A percentile compares a stretch with the other conserved stretches of the same genome.
Evolutionary conservation across 2,113 vertebrate genomes (phyloP).

Genomic region (Anhinga rufa): DNA sequence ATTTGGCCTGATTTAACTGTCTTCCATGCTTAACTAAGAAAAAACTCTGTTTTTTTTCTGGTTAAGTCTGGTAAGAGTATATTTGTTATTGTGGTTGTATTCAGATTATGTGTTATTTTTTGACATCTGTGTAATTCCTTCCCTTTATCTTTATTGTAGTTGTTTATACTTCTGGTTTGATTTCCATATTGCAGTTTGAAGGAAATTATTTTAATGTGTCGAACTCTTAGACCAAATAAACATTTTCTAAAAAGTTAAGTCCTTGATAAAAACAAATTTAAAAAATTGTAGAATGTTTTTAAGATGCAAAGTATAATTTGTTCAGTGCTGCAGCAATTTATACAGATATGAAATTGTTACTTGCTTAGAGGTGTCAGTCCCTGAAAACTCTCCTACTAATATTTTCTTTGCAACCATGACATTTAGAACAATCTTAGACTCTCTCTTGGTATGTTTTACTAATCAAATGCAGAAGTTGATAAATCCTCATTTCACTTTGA

Average conservation of each 20-base stretch:
- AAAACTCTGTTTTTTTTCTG: no score
- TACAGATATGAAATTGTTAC: background rate
- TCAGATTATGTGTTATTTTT: background rate
- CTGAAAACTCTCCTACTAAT: background rate
- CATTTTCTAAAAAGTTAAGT: background rate
- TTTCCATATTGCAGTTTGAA: background rate
- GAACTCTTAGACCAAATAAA: background rate
- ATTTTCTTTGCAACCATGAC: background rate
- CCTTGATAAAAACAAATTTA: background rate
- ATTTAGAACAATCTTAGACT: background rate
- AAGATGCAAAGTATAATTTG: background rate
- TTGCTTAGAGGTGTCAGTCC: background rate
- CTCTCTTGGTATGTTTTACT: background rate
- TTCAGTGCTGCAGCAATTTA: background rate
- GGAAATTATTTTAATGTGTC: background rate
- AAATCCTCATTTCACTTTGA: slow-evolving; percentile 51
- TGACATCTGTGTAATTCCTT: background rate
- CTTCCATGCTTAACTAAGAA: background rate
- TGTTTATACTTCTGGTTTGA: background rate
- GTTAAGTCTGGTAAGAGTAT: background rate
- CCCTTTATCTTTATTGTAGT: background rate
- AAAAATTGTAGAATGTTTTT: background rate
- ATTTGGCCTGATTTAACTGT: background rate
- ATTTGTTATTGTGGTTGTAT: background rate
- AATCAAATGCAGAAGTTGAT: slow-evolving; percentile 58